Conservation (phyloP, 1,140 invertebrate genomes). For the Papilio polyxenes region DNA sequence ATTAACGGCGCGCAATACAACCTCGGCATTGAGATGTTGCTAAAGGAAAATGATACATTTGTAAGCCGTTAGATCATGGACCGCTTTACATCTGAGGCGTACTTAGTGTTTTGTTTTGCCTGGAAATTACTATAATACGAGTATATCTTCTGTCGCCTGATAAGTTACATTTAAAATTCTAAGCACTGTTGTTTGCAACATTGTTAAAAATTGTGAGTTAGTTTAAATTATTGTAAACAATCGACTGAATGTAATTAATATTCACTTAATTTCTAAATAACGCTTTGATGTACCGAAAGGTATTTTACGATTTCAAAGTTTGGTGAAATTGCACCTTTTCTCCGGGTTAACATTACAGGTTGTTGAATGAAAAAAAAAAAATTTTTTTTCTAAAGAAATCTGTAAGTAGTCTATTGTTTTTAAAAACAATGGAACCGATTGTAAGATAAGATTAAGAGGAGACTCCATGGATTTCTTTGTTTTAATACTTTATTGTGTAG, state of each 20-base stretch:
- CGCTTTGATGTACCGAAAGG: too few species aligned
- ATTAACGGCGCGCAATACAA: constrained; percentile 46
- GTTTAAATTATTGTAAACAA: too few species aligned
- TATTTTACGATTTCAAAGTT: background rate
- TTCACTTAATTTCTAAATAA: too few species aligned
- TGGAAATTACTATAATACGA: background rate
- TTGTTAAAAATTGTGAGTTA: too few species aligned
- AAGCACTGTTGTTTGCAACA: too few species aligned
- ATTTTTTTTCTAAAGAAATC: background rate
- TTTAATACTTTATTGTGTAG: background rate
- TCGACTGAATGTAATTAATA: too few species aligned
- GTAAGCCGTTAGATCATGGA: constrained; percentile 51
- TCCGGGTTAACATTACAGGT: background rate
- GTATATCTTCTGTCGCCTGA: background rate
- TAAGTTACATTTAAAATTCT: background rate
- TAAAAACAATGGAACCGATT: background rate
- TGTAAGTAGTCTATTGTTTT: background rate
- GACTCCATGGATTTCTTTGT: background rate
- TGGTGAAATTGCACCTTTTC: background rate
- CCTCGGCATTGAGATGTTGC: constrained; percentile 61
- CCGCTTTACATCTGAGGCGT: constrained; percentile 35
- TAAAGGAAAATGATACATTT: constrained; percentile 59
- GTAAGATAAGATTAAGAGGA: background rate
- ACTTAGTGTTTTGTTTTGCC: constrained; percentile 25
- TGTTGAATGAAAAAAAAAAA: too few species aligned